phyloP scores from a whole-genome alignment of 2,888 invertebrate genomes.

The Trimorus sp. region DNA sequence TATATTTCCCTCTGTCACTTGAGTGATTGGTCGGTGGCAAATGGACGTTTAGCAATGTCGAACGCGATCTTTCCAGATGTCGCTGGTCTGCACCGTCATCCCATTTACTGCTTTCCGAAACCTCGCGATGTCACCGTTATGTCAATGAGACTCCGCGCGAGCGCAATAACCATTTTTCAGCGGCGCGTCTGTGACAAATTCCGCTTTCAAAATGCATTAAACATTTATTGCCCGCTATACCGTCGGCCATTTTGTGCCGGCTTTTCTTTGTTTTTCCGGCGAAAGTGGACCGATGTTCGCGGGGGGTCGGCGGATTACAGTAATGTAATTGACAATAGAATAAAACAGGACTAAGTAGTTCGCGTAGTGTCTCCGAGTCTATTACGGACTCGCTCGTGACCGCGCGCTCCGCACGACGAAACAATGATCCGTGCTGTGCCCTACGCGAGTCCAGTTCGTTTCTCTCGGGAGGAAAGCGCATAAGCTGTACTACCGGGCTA shows the following conservation, averaged over 20 bases:
- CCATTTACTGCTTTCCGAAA: background rate
- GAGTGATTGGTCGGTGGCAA: conserved; percentile 23
- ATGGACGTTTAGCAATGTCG: background rate
- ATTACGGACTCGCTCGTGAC: conserved; percentile 63
- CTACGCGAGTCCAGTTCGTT: conserved; percentile 61
- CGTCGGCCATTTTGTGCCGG: too few species aligned
- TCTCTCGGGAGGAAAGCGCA: conserved; percentile 39
- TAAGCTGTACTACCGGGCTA: too few species aligned
- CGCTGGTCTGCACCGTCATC: background rate
- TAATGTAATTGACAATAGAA: conserved; percentile 60
- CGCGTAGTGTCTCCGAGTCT: conserved; percentile 57
- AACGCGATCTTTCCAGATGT: too few species aligned
- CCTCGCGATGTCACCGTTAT: background rate
- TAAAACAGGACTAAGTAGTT: conserved; percentile 59
- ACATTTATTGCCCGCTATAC: conserved; percentile 18
- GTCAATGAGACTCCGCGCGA: background rate
- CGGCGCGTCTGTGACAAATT: conserved; percentile 21
- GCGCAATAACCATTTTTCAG: conserved; percentile 10
- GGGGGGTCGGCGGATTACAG: background rate
- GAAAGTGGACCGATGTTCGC: conserved; percentile 1
- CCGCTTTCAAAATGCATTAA: conserved; percentile 20
- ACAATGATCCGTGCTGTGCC: conserved; percentile 60
- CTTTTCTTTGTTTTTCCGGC: too few species aligned
- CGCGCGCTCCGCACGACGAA: conserved; percentile 60
- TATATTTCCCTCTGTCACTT: background rate